These are phyloP conservation scores for Scelioninae gen. 2 DNA, from an alignment of 2,888 invertebrate genomes.

Conservation along the genomic window DNA sequence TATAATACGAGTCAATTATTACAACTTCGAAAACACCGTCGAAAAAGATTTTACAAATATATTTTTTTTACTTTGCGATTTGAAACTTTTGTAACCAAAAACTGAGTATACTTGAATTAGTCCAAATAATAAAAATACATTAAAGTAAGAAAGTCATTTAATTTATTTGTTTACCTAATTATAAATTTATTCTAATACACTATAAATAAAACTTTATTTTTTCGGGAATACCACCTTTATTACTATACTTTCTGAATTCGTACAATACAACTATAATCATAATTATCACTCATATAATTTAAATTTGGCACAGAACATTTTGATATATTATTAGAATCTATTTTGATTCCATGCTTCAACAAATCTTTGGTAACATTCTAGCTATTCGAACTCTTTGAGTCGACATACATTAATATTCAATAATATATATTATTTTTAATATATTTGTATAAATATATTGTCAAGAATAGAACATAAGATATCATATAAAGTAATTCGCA, in stretches of 20 bases:
- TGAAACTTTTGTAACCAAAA: conserved; percentile 50
- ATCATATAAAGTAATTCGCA: background rate
- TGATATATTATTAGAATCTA: conserved; percentile 53
- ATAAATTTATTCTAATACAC: too few species aligned
- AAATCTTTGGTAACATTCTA: conserved; percentile 61
- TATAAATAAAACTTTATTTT: conserved; percentile 1
- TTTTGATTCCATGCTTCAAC: conserved; percentile 54
- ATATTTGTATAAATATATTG: conserved; percentile 10
- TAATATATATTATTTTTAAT: conserved; percentile 37
- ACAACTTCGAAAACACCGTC: conserved; percentile 29
- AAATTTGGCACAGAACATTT: conserved; percentile 61
- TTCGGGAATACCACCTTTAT: conserved; percentile 40
- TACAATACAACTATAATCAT: conserved; percentile 52
- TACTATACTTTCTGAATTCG: conserved; percentile 36
- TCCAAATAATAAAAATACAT: conserved; percentile 32
- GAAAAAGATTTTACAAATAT: conserved; percentile 51
- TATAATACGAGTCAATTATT: conserved; percentile 50
- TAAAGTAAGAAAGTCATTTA: background rate
- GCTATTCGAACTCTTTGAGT: conserved; percentile 57
- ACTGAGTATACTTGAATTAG: conserved; percentile 43
- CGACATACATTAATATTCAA: conserved; percentile 43
- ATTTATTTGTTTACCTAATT: conserved; percentile 5
- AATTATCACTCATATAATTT: conserved; percentile 57
- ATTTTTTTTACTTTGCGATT: conserved; percentile 52
- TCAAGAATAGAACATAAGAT: conserved; percentile 8